Percentiles rank a stretch among this genome's conserved stretches.
Evolutionary conservation across 2,888 invertebrate species (phyloP).

Genomic region (Noctuana brunneofusca): DNA sequence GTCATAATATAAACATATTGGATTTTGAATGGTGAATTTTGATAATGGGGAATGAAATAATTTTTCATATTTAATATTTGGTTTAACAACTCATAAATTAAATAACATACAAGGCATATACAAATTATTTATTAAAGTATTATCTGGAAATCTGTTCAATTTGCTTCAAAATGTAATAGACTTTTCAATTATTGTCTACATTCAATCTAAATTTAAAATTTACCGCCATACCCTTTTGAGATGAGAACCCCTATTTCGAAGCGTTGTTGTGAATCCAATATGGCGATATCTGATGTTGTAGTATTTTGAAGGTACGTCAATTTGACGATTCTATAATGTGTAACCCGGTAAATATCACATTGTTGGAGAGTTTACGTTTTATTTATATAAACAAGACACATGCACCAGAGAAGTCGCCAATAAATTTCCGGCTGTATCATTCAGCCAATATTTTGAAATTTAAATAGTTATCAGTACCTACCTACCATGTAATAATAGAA

Average conservation of each 20-base stretch:
- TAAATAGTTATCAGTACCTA: too few relatives aligned
- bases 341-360: constrained; percentile 73
- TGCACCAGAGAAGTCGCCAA: too few relatives aligned
- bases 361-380: constrained; percentile 54
- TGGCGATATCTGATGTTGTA: constrained; percentile 85
- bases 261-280: constrained; percentile 89
- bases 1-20: not conserved
- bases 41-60: not conserved
- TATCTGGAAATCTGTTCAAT: not conserved
- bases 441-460: too few relatives aligned
- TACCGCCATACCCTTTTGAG: constrained; percentile 59
- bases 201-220: constrained; percentile 50
- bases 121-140: not conserved
- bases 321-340: constrained; percentile 80
- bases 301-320: constrained; percentile 83
- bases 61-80: not conserved
- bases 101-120: too few relatives aligned
- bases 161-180: not conserved
- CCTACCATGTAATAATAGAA: too few relatives aligned
- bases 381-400: constrained; percentile 47
- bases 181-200: not conserved
- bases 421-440: too few relatives aligned
- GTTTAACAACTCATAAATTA: not conserved
- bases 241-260: constrained; percentile 82
- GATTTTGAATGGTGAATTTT: not conserved